Base-by-base conservation (phyloP, 1,140 invertebrate genomes). In the Cydia pomonella region DNA sequence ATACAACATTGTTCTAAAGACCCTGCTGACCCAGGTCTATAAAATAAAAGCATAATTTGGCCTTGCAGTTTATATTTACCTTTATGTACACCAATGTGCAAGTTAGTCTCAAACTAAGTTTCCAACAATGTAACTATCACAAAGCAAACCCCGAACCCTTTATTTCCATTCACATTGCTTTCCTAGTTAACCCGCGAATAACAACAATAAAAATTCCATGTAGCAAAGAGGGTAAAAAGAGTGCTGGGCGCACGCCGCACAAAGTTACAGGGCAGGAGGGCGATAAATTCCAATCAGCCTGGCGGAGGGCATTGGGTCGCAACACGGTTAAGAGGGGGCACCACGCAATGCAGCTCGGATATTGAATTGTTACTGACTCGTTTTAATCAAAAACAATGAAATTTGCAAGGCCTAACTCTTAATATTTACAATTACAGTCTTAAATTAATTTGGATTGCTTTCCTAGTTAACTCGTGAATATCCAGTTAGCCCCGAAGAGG, bases 201-300 rank as follows among this genome's bases (percentile, higher is more conserved):
- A 64, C 63, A 25, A 63, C 62, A 64, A 64, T 64, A 64, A 64
- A 64, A 64, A 64, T 64, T 64, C 63, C 63, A 16, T 33, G 16
- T 25, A n/a, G 75, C 72, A 77, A 75, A 77, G 77, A 79, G 75
- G 72, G 27, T 69, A 69, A 80, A 79, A 82, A 79, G 78, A 76
- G 71, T 33, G 44, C 50, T 38, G 79, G 78, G 75, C 63, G 74
- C 76, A 79, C 76, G 82, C 80, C 80, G 82, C 80, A 71, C 80
- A 64, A 77, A 82, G 80, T 84, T 83, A 84, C 83, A 84, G 80
- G 82, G 79, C 80, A 80, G 74, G 79, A 80, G 79, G 81, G 78
- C 85, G 80, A 89, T 89, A 89, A 89, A 89, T 89, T 87, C 84
- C 85, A 84, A 87, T 87, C 87, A 87, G 77, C 63, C 77, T 66